Base-by-base conservation (phyloP, 2,113 vertebrate species). In the Toxotes chatareus region DNA sequence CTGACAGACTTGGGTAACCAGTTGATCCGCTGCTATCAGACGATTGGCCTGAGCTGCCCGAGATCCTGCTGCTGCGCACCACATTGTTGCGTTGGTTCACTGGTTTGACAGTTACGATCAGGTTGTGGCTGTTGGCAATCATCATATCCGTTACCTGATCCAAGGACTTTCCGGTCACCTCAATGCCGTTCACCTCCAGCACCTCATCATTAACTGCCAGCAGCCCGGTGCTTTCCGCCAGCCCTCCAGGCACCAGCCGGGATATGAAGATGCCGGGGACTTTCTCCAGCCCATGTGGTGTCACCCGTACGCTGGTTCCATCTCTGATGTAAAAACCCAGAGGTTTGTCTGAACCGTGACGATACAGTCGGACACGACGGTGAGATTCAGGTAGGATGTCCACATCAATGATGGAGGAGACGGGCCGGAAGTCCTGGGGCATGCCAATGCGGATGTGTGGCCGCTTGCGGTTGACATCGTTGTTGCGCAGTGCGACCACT, bases 81-180 rank as follows among this genome's bases (percentile, higher is more conserved):
- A 99, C 95, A 71, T 99, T 99, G 94, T 99, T 99, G 86, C 97
- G 96, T 94, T 99, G 98, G 92, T 99, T 99, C 61, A 97, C 98
- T 0, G 98, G 98, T 93, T 99, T 99, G 66, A 99, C 98, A 0
- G 98, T 99, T 89, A 99, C 96, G 3, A 99, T 99, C 80, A 99
- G 96, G 81, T 99, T 99, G 93, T 99, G 98, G 93, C 98, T 99
- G 94, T 99, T 99, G 86, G 98, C 98, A 21, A 99, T 99, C 98
- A 99, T 99, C 98, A 99, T 99, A 94, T 99, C 98, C 3, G 98
- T 99, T 49, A 99, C 98, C 91, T 99, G 98, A 88, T 99, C 98
- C 2, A 99, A 93, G 4, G 98, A 98, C 91, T 99, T 99, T 32
- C 97, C 98, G 0, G 97, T 97, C 82, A 99, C 98, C 87, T 99